Evolutionary conservation across 2,113 vertebrate species (phyloP).

Genomic region (Lasiurus cinereus): DNA sequence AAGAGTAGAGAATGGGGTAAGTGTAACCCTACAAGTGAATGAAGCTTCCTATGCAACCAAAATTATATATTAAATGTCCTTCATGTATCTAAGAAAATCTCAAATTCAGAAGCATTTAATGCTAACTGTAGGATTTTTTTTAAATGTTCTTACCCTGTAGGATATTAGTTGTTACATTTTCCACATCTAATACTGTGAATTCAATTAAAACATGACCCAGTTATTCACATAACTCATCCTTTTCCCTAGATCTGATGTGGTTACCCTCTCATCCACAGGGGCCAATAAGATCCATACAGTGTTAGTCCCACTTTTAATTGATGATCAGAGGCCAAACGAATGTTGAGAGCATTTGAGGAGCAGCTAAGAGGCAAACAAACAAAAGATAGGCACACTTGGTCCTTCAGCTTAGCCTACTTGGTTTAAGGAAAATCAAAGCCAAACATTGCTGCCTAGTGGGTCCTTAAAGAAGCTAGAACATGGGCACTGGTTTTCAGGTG

Average conservation of each 20-base stretch:
- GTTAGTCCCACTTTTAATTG: neutral
- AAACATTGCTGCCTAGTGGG: no score
- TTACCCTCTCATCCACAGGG: neutral
- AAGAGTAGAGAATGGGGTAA: neutral
- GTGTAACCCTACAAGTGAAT: neutral
- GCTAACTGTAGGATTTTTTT: neutral
- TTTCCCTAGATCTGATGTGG: neutral
- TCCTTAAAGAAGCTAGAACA: neutral
- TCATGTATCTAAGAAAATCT: neutral
- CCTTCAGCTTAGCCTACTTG: neutral
- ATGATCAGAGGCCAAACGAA: neutral
- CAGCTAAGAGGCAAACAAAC: neutral
- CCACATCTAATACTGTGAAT: slow-evolving; percentile 19
- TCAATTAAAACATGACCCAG: slow-evolving; percentile 59
- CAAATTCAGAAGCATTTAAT: slow-evolving; percentile 22
- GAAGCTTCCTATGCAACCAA: neutral
- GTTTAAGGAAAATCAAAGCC: neutral
- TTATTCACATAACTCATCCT: slow-evolving; percentile 22
- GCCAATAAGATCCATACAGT: neutral
- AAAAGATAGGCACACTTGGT: neutral
- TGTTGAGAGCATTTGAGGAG: neutral
- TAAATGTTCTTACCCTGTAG: slow-evolving; percentile 1
- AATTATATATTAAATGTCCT: slow-evolving; percentile 4
- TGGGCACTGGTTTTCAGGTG: neutral
- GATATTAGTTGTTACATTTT: slow-evolving; percentile 26